Evolutionary conservation across 1,140 invertebrate genomes (phyloP).

Genomic region (Penaeus vannamei): DNA sequence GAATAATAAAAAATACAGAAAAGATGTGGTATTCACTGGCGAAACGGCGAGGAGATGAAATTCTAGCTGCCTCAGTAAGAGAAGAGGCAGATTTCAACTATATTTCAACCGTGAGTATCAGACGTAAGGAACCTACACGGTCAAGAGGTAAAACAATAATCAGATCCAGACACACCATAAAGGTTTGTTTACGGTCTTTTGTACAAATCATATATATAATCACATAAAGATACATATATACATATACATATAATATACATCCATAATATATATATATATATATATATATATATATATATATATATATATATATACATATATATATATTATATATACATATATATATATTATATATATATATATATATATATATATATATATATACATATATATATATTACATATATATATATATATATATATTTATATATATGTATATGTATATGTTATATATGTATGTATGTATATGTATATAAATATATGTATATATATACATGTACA

Average conservation of each 20-base stretch:
- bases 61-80: no score
- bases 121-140: no score
- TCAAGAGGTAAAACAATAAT: no score
- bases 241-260: constrained; percentile 3
- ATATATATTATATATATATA: not conserved
- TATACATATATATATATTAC: not conserved
- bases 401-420: constrained; percentile 30
- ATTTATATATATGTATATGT: constrained; percentile 22
- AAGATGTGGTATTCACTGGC: no score
- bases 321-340: not conserved
- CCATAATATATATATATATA: constrained; percentile 20
- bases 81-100: no score
- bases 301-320: constrained; percentile 2
- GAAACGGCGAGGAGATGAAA: no score
- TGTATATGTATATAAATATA: constrained; percentile 27
- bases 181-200: no score
- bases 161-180: no score
- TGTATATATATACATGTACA: constrained; percentile 11
- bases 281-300: constrained; percentile 23
- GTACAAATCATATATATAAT: no score
- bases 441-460: not conserved
- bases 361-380: constrained; percentile 10
- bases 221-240: constrained; percentile 3
- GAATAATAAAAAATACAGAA: no score
- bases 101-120: no score